Base-by-base conservation (phyloP, 2,888 invertebrate genomes). In the Gymnosoma rotundatum region DNA sequence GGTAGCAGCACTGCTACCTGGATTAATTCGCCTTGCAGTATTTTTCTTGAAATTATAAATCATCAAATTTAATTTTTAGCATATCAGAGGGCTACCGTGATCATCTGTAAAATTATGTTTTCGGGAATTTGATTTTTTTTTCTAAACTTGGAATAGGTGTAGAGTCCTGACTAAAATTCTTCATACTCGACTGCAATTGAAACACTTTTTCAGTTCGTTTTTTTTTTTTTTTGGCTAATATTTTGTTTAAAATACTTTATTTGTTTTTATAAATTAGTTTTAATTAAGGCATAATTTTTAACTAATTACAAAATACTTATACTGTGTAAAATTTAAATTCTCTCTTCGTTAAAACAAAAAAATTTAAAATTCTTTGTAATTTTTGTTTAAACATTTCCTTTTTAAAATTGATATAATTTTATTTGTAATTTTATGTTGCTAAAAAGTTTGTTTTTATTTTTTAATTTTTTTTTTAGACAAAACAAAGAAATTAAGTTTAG, bases 231-330 rank as follows among this genome's bases (percentile, higher is more conserved):
- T 80, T 80, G 50, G 73, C 79, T 75, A 79, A 78, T 80, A 32
- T 74, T 83, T 76, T 70, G 73, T 73, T 84, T 81, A 84, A 84
- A 84, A 84, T 84, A 73, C 52, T 76, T 79, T 72, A 75, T 74
- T 76, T 79, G 12, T 75, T 80, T 52, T 76, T 78, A 81, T 81
- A 84, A 81, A 81, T 84, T 81, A 84, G 81, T 81, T 84, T 78
- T 73, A 76, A 78, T 80, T 84, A 84, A 84, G 84, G 84, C 84
- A 84, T 81, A 84, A 84, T 81, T 84, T 80, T 74, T 60, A 84
- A 84, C 80, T 81, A 84, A 84, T 84, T 84, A 81, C 67, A 80
- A 83, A 83, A 78, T 83, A 84, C 73, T 78, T 76, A 73, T 81
- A 6, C 64, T 60, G 69, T 78, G 83, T 83, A 83, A 81, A 81